Percentiles rank a stretch among this genome's conserved stretches.
phyloP scores from a whole-genome alignment of 2,888 invertebrate species.

The Platycheirus albimanus region DNA sequence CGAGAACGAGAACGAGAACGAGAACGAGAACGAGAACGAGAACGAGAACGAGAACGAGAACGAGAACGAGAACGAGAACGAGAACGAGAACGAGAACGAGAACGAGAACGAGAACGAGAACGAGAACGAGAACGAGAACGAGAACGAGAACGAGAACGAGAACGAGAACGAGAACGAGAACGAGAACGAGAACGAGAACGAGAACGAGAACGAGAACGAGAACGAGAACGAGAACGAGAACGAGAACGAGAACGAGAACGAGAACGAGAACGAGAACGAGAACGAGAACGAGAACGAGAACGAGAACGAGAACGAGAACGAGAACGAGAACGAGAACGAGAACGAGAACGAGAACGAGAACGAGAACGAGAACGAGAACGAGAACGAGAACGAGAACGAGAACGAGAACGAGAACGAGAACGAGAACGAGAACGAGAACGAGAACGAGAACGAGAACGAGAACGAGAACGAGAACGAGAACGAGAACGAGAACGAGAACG shows the following conservation, averaged over 20 bases:
- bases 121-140: conserved; percentile 10
- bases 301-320: conserved; percentile 10
- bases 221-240: conserved; percentile 12
- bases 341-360: conserved; percentile 12
- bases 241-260: conserved; percentile 10
- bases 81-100: conserved; percentile 12
- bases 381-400: conserved; percentile 9
- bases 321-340: conserved; percentile 12
- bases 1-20: conserved; percentile 10
- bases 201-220: conserved; percentile 12
- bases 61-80: conserved; percentile 6
- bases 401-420: conserved; percentile 11
- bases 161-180: conserved; percentile 12
- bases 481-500: not conserved
- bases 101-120: conserved; percentile 12
- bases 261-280: conserved; percentile 12
- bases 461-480: conserved; percentile 1
- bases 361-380: not conserved
- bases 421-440: not conserved
- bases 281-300: conserved; percentile 12
- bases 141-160: conserved; percentile 12
- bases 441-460: not conserved
- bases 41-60: not conserved
- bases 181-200: conserved; percentile 10
- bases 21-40: conserved; percentile 10